phyloP scores from a whole-genome alignment of 2,888 invertebrate species.

The Drosophila mayaguana region DNA sequence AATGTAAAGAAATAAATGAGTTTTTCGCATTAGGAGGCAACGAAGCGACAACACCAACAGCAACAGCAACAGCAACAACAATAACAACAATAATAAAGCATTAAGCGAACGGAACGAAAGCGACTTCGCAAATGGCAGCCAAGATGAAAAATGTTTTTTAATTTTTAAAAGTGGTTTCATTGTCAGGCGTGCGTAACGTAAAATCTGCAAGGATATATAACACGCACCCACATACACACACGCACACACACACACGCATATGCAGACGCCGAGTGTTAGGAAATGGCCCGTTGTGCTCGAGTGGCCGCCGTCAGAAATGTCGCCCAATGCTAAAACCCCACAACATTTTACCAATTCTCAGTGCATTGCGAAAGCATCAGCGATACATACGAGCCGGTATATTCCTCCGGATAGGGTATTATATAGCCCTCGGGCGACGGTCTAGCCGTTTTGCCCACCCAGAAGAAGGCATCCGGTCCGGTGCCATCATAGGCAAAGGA shows the following conservation, averaged over 20 bases:
- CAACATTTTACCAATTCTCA: conserved; percentile 15
- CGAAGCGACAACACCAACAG: conserved; percentile 69
- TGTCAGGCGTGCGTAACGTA: conserved; percentile 83
- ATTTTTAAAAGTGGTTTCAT: conserved; percentile 84
- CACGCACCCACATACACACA: conserved; percentile 31
- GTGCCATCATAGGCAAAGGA: conserved; percentile 95
- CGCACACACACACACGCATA: conserved; percentile 9
- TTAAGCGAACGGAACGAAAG: conserved; percentile 57
- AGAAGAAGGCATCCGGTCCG: conserved; percentile 95
- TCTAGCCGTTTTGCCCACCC: conserved; percentile 93
- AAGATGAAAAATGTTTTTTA: conserved; percentile 84
- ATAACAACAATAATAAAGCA: conserved; percentile 37
- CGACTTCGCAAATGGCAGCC: conserved; percentile 70
- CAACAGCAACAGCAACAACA: conserved; percentile 21
- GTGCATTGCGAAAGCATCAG: conserved; percentile 26
- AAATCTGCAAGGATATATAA: conserved; percentile 69
- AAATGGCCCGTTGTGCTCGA: conserved; percentile 75
- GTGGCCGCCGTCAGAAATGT: conserved; percentile 50
- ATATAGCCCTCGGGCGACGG: conserved; percentile 93
- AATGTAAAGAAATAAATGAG: conserved; percentile 78
- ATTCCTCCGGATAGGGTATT: conserved; percentile 94
- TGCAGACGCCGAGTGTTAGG: conserved; percentile 38
- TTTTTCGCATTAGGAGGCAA: conserved; percentile 79
- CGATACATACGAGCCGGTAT: conserved; percentile 89
- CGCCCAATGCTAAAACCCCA: conserved; percentile 21